A percentile compares a stretch with the other conserved stretches of the same genome.
Conservation (phyloP, 1,140 invertebrate species). For the Acromyrmex heyeri region DNA sequence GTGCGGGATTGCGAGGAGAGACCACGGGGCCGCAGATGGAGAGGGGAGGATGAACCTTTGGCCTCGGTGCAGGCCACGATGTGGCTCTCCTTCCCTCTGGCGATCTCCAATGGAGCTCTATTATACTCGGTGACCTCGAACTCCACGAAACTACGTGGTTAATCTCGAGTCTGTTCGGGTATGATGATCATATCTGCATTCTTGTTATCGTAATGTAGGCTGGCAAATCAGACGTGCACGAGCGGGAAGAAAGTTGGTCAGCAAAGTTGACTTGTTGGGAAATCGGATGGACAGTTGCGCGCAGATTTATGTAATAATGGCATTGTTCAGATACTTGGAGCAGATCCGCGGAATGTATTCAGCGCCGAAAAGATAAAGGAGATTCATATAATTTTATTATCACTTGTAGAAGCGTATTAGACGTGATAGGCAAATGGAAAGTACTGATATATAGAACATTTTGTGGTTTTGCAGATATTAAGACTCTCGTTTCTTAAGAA, state of each 20-base stretch:
- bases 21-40: neutral
- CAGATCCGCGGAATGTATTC: neutral
- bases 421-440: too few relatives aligned
- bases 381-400: neutral
- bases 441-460: neutral
- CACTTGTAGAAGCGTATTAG: neutral
- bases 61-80: constrained; percentile 77
- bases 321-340: constrained; percentile 37
- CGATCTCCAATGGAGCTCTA: constrained; percentile 53
- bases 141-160: constrained; percentile 34
- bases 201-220: constrained; percentile 44
- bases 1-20: constrained; percentile 48
- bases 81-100: constrained; percentile 69
- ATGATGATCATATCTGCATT: constrained; percentile 39
- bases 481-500: neutral
- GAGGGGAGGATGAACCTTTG: constrained; percentile 69
- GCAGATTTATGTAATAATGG: constrained; percentile 29
- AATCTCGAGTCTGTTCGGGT: constrained; percentile 37
- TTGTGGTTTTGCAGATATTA: too few relatives aligned
- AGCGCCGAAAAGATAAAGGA: neutral
- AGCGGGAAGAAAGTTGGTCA: constrained; percentile 45
- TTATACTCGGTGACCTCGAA: constrained; percentile 71
- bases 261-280: neutral
- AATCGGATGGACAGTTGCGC: neutral
- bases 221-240: neutral